Evolutionary conservation across 2,797 vertebrate genomes (phyloP).

Genomic region (Smutsia temminckii): DNA sequence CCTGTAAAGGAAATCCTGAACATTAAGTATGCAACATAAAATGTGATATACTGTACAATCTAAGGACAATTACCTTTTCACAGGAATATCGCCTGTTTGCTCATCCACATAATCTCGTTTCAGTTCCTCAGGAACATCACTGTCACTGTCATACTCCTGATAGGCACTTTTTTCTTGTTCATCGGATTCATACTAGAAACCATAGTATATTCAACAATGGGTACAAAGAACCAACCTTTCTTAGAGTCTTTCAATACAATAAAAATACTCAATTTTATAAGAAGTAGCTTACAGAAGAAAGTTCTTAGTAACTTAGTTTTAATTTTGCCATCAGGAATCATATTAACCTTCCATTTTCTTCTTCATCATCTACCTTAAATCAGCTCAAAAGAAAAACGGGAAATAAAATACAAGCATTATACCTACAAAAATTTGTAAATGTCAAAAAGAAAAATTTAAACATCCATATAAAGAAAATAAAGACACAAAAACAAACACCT

Average conservation of each 20-base stretch:
- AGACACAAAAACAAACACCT: background rate
- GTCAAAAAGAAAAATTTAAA: background rate
- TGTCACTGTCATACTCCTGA: constrained; percentile 98
- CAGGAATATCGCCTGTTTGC: constrained; percentile 95
- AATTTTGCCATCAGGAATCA: constrained; percentile 7
- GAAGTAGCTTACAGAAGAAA: background rate
- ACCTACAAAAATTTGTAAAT: constrained; percentile 22
- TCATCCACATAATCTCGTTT: constrained; percentile 99
- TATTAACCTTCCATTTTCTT: background rate
- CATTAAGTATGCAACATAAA: background rate
- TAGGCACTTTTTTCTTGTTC: constrained; percentile 97
- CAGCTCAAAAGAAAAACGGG: background rate
- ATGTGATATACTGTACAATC: background rate
- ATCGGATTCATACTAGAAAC: constrained; percentile 95
- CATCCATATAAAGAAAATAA: background rate
- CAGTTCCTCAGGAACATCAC: constrained; percentile 96
- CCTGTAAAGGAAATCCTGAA: background rate
- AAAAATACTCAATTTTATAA: background rate
- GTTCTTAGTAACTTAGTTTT: constrained; percentile 39
- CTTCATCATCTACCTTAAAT: background rate
- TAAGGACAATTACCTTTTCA: constrained; percentile 90
- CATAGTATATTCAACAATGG: background rate
- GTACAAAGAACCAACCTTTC: background rate
- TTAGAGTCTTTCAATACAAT: background rate
- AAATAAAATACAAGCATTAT: constrained; percentile 23